These are phyloP conservation scores for Buphagus erythrorhynchus DNA, from an alignment of 2,797 vertebrate species.

Conservation along the genomic window DNA sequence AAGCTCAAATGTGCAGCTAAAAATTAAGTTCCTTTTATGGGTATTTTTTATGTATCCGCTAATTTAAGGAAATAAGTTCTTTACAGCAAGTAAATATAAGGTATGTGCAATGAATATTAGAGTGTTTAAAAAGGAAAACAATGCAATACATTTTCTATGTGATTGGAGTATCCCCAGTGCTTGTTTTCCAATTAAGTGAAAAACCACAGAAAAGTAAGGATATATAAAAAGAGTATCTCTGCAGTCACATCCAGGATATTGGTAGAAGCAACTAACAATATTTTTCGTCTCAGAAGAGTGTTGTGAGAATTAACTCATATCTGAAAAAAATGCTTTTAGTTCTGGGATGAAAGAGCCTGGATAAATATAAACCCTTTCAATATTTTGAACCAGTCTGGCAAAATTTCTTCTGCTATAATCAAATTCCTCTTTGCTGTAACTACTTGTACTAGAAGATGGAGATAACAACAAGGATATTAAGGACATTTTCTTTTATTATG, in stretches of 20 bases:
- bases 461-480: background rate
- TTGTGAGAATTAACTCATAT: constrained; percentile 20
- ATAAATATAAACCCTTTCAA: background rate
- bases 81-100: background rate
- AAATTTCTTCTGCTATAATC: background rate
- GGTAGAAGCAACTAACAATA: background rate
- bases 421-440: background rate
- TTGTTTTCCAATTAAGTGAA: constrained; percentile 50
- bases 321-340: background rate
- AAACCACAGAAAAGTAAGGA: background rate
- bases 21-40: background rate
- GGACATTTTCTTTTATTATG: background rate
- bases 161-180: constrained; percentile 9
- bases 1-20: background rate
- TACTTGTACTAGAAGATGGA: background rate
- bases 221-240: background rate
- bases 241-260: constrained; percentile 29
- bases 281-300: background rate
- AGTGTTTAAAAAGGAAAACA: background rate
- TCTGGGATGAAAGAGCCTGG: background rate
- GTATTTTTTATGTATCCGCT: background rate
- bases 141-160: background rate
- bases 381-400: background rate
- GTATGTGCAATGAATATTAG: background rate
- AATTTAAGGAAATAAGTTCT: background rate